Evolutionary conservation across 2,797 vertebrate genomes (phyloP).

Genomic region (Trematomus bernacchii): DNA sequence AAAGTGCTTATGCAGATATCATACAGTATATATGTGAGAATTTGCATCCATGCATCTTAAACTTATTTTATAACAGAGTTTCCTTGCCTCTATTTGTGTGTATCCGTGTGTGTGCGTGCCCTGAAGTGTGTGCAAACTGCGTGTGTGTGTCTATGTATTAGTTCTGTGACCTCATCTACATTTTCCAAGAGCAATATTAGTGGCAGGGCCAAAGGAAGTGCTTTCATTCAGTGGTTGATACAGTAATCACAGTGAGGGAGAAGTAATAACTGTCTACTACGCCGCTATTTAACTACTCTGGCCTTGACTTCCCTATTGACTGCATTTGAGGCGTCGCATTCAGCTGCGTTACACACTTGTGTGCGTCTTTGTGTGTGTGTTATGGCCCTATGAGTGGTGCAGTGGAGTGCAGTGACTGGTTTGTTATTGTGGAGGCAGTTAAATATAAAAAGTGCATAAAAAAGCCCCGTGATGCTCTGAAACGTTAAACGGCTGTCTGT

Average conservation of each 20-base stretch:
- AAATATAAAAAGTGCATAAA: conserved; percentile 56
- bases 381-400: conserved; percentile 40
- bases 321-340: conserved; percentile 58
- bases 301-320: conserved; percentile 78
- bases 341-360: conserved; percentile 47
- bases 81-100: not conserved
- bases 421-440: conserved; percentile 64
- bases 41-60: conserved; percentile 1
- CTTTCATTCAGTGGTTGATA: conserved; percentile 64
- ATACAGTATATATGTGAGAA: not conserved
- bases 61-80: not conserved
- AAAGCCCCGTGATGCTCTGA: conserved; percentile 27
- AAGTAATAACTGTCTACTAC: conserved; percentile 64
- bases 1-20: not conserved
- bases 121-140: not conserved
- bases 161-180: conserved; percentile 27
- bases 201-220: conserved; percentile 47
- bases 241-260: conserved; percentile 66
- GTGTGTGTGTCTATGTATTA: not conserved
- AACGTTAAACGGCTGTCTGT: conserved; percentile 65
- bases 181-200: conserved; percentile 61
- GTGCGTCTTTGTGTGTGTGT: conserved; percentile 13
- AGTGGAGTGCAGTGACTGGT: conserved; percentile 58
- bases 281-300: conserved; percentile 60
- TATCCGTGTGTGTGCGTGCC: not conserved